Conservation (phyloP, 2,888 invertebrate genomes). For the Tetragnatha montana region DNA sequence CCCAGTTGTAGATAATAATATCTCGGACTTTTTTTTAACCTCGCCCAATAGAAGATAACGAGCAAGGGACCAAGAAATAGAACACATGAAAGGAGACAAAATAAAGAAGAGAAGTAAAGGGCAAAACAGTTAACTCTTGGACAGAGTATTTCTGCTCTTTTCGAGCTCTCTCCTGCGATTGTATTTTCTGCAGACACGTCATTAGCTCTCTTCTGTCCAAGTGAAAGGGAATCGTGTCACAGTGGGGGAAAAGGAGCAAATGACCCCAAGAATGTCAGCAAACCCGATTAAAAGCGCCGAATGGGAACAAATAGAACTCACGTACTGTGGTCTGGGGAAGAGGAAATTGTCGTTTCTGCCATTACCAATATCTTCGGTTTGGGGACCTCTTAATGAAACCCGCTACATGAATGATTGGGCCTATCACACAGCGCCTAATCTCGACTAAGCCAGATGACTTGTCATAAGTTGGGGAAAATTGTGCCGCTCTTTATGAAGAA, state of each 20-base stretch:
- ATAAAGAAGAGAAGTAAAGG: not conserved
- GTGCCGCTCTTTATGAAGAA: not conserved
- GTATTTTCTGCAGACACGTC: conserved; percentile 7
- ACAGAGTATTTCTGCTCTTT: conserved; percentile 9
- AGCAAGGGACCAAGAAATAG: not conserved
- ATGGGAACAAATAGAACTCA: conserved; percentile 43
- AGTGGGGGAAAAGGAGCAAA: conserved; percentile 27
- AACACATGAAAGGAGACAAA: not conserved
- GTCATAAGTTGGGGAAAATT: not conserved
- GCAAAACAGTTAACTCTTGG: conserved; percentile 37
- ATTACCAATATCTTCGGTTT: conserved; percentile 30
- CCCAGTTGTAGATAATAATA: not conserved
- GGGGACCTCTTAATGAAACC: conserved; percentile 24
- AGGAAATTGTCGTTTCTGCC: conserved; percentile 35
- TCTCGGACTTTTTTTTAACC: not conserved
- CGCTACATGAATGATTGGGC: conserved; percentile 34
- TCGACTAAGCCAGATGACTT: not conserved
- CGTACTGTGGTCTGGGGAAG: conserved; percentile 20
- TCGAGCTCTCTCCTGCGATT: not conserved
- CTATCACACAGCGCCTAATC: not conserved
- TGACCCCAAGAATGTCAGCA: conserved; percentile 28
- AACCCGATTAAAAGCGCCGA: conserved; percentile 31
- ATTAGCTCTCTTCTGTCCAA: conserved; percentile 19
- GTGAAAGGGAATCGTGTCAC: conserved; percentile 39
- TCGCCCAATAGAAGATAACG: conserved; percentile 10